phyloP scores from a whole-genome alignment of 2,888 invertebrate species.

The Plemyria rubiginata region DNA sequence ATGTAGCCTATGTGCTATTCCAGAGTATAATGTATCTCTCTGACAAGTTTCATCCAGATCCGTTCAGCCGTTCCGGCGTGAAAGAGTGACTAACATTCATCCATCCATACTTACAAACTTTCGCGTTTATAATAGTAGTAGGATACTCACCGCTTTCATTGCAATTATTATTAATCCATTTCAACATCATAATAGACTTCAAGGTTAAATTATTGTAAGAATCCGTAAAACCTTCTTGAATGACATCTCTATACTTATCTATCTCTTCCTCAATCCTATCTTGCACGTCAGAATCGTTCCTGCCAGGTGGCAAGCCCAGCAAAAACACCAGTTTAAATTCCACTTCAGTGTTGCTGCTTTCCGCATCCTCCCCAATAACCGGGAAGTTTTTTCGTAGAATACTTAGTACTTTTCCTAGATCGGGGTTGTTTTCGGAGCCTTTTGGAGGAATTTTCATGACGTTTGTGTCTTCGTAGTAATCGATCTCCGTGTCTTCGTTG shows the following conservation, averaged over 20 bases:
- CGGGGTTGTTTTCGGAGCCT: slow-evolving; percentile 63
- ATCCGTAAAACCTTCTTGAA: slow-evolving; percentile 93
- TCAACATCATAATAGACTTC: slow-evolving; percentile 93
- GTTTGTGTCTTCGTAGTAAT: slow-evolving; percentile 66
- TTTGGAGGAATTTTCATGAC: slow-evolving; percentile 79
- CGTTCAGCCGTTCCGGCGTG: no score
- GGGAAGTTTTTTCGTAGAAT: slow-evolving; percentile 57
- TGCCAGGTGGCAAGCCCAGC: slow-evolving; percentile 86
- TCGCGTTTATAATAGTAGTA: no score
- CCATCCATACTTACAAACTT: no score
- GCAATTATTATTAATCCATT: slow-evolving; percentile 91
- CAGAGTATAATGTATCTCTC: no score
- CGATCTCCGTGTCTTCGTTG: slow-evolving; percentile 53
- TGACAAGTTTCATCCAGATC: no score
- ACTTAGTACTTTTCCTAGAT: slow-evolving; percentile 60
- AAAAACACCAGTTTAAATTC: slow-evolving; percentile 78
- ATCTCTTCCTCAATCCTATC: slow-evolving; percentile 87
- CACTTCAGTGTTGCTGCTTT: slow-evolving; percentile 47
- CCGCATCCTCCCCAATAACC: slow-evolving; percentile 44
- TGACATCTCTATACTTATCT: slow-evolving; percentile 88
- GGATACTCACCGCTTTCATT: slow-evolving; percentile 78
- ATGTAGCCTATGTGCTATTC: no score
- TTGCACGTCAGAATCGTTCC: slow-evolving; percentile 85
- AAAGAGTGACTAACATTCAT: no score
- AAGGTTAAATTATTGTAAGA: slow-evolving; percentile 94